Evolutionary conservation across 1,140 invertebrate species (phyloP), one percentile per base, ranked within the genome.

Genomic region (Bombus confusus): DNA sequence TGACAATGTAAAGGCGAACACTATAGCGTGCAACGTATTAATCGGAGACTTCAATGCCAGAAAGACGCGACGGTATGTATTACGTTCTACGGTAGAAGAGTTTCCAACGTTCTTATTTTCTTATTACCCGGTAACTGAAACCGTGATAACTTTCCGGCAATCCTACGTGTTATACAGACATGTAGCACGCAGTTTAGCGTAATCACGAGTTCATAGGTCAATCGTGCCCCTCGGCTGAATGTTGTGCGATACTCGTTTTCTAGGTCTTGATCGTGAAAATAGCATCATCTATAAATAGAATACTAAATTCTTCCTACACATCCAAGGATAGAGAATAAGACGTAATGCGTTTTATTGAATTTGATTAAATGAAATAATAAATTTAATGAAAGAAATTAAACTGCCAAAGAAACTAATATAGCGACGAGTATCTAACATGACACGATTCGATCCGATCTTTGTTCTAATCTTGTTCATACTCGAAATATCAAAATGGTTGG

Each of bases 41-140:
- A 37, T 66, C 47, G 52, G 31, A 22, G 25, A 43, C 25, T 74
- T 66, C 64, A 22, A 69, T 83, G 37, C 64, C 64, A 74, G n/a
- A 22, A 34, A 34, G 31, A 28, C 15, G 68, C 22, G 47, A 12
- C 73, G n/a, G 41, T 31, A 43, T 64, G 25, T 59, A 28, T 59
- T 15, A 15, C 15, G 13, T 57, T 31, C 5, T 4, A 66, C 12
- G 2, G 3, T 2, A 15, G n/a, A n/a, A 47, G 12, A 77, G 57
- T 68, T 71, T n/a, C 57, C 80, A 47, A 34, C 22, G 43, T 59
- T 43, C 47, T 34, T 41, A 34, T 18, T 1, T 28, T 31, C 12
- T 31, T 64, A 31, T 31, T 64, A 31, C 5, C 5, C 12, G 13
- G n/a, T 15, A 64, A 31, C n/a, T 64, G n/a, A n/a, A 31, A 64